Conservation (phyloP, 2,797 vertebrate species). For the Hyperoplus immaculatus region DNA sequence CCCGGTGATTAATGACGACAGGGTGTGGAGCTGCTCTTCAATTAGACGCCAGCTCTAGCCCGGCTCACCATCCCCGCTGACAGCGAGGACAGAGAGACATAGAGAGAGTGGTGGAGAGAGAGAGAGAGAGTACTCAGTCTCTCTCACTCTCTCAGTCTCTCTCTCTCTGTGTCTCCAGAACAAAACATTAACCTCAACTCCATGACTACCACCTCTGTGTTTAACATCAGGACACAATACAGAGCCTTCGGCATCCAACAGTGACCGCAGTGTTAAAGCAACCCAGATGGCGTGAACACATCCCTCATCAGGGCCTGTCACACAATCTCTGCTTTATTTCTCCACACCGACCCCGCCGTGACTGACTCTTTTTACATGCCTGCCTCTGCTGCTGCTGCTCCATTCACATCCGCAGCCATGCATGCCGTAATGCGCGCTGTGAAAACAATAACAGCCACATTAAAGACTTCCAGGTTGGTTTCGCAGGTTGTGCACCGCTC, state of each 20-base stretch:
- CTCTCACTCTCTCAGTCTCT: slow-evolving; percentile 41
- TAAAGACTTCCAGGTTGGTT: slow-evolving; percentile 59
- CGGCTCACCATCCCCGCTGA: slow-evolving; percentile 75
- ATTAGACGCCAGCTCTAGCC: slow-evolving; percentile 85
- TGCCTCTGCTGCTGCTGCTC: slow-evolving; percentile 54
- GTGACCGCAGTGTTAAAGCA: slow-evolving; percentile 82
- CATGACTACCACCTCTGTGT: slow-evolving; percentile 85
- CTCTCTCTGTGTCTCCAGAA: slow-evolving; percentile 75
- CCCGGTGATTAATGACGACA: slow-evolving; percentile 89
- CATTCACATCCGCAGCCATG: slow-evolving; percentile 49
- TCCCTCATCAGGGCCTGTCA: slow-evolving; percentile 81
- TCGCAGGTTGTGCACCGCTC: slow-evolving; percentile 26
- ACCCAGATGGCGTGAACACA: slow-evolving; percentile 82
- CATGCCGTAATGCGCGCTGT: slow-evolving; percentile 36
- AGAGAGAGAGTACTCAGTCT: slow-evolving; percentile 47
- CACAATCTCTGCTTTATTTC: slow-evolving; percentile 79
- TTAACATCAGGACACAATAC: slow-evolving; percentile 82
- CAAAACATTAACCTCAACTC: slow-evolving; percentile 83
- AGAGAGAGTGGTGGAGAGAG: slow-evolving; percentile 35
- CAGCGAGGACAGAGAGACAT: slow-evolving; percentile 76
- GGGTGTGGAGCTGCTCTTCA: slow-evolving; percentile 88
- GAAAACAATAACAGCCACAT: slow-evolving; percentile 54
- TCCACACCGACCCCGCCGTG: slow-evolving; percentile 66
- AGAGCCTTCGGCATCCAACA: slow-evolving; percentile 77
- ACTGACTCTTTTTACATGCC: slow-evolving; percentile 65